Evolutionary conservation across 2,113 vertebrate genomes (phyloP).

Genomic region (Nesogale talazaci): DNA sequence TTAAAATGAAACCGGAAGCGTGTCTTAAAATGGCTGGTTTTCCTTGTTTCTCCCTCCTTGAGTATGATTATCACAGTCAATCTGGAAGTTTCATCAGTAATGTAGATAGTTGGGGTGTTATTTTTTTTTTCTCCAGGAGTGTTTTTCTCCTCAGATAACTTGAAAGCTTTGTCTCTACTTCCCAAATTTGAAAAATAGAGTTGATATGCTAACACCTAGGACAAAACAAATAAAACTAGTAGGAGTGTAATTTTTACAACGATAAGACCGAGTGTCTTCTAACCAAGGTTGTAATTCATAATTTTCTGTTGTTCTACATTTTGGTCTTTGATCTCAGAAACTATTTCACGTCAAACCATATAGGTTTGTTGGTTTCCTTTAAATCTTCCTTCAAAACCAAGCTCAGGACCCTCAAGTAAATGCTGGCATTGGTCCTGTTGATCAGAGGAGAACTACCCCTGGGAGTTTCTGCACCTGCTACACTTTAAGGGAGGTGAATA

Average conservation of each 20-base stretch:
- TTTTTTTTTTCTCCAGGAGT: slow-evolving; percentile 54
- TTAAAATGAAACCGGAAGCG: slow-evolving; percentile 42
- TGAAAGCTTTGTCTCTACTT: slow-evolving; percentile 40
- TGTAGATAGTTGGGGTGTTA: slow-evolving; percentile 24
- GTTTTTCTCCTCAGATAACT: slow-evolving; percentile 27
- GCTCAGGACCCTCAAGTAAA: too few species aligned
- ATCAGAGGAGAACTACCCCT: too few species aligned
- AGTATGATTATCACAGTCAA: slow-evolving; percentile 24
- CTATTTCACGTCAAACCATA: slow-evolving; percentile 8
- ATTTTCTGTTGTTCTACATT: slow-evolving; percentile 17
- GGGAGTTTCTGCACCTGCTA: too few species aligned
- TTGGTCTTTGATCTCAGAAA: background rate
- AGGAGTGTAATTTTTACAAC: background rate
- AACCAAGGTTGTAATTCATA: background rate
- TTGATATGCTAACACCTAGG: slow-evolving; percentile 27
- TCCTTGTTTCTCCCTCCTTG: background rate
- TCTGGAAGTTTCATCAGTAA: slow-evolving; percentile 62
- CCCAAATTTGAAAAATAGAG: slow-evolving; percentile 2
- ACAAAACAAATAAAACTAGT: slow-evolving; percentile 16
- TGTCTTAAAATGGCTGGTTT: slow-evolving; percentile 29
- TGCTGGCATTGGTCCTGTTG: too few species aligned
- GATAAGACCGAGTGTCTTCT: background rate
- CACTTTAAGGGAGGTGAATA: too few species aligned
- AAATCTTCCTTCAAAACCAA: background rate
- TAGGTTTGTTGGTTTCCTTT: background rate